Evolutionary conservation across 1,140 invertebrate genomes (phyloP).

Genomic region (Himalopsyche phryganea): DNA sequence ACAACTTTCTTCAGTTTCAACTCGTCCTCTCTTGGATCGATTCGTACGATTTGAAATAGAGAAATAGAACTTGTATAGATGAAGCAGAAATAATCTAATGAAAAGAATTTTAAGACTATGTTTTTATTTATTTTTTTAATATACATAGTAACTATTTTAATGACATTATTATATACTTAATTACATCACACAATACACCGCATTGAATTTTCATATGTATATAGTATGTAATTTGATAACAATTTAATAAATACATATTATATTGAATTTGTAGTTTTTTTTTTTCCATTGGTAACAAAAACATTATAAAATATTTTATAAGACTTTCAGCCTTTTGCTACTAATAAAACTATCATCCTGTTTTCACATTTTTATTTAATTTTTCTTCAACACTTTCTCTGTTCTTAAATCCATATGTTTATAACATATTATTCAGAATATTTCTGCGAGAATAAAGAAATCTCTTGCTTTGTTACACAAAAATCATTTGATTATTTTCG

Average conservation of each 20-base stretch:
- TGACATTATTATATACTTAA: conserved; percentile 1
- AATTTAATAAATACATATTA: background rate
- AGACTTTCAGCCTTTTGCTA: background rate
- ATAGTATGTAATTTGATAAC: background rate
- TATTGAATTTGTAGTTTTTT: conserved; percentile 1
- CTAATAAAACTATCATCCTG: background rate
- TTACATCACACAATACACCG: background rate
- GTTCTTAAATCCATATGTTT: too few relatives aligned
- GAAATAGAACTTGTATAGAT: too few relatives aligned
- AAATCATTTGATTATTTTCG: too few relatives aligned
- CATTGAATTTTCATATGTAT: background rate
- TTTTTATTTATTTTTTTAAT: conserved; percentile 2
- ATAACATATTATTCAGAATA: too few relatives aligned
- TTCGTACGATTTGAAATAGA: too few relatives aligned
- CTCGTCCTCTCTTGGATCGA: too few relatives aligned
- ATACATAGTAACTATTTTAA: background rate
- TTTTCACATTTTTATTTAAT: too few relatives aligned
- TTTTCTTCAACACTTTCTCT: too few relatives aligned
- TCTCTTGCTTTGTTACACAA: too few relatives aligned
- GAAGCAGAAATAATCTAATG: too few relatives aligned
- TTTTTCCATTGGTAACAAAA: background rate
- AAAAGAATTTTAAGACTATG: background rate
- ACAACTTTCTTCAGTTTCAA: too few relatives aligned
- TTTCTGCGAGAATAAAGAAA: too few relatives aligned
- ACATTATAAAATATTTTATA: background rate